These are phyloP conservation scores for Ormyrus pomaceus DNA, from an alignment of 2,888 invertebrate genomes.

Conservation along the genomic window DNA sequence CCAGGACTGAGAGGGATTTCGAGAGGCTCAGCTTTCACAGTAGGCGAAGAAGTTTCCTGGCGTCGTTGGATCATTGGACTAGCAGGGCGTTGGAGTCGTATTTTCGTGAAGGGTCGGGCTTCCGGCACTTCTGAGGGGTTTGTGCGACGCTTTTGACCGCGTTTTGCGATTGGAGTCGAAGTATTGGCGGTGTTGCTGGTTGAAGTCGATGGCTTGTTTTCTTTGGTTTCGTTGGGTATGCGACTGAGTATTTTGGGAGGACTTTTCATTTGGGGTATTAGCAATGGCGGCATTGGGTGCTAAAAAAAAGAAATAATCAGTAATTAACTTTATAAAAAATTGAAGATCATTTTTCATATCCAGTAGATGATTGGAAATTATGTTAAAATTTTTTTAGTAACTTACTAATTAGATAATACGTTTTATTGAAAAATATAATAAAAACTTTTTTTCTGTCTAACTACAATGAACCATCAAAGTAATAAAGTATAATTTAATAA, in stretches of 20 bases:
- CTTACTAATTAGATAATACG: not conserved
- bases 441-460: too few relatives aligned
- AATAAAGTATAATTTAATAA: not conserved
- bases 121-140: conserved; percentile 62
- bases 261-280: conserved; percentile 69
- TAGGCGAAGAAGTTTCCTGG: conserved; percentile 62
- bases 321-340: too few relatives aligned
- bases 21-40: conserved; percentile 70
- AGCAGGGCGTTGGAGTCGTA: conserved; percentile 68
- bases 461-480: too few relatives aligned
- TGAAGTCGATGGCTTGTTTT: conserved; percentile 62
- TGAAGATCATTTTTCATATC: not conserved
- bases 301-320: conserved; percentile 21
- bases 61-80: conserved; percentile 59
- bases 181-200: conserved; percentile 49
- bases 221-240: conserved; percentile 49
- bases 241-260: conserved; percentile 33
- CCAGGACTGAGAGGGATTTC: conserved; percentile 71
- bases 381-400: not conserved
- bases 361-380: not conserved
- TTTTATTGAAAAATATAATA: too few relatives aligned
- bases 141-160: conserved; percentile 68
- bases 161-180: conserved; percentile 63
- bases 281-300: conserved; percentile 66
- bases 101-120: conserved; percentile 69